Conservation (phyloP, 2,888 invertebrate species). For the Calliscelio sp. region DNA sequence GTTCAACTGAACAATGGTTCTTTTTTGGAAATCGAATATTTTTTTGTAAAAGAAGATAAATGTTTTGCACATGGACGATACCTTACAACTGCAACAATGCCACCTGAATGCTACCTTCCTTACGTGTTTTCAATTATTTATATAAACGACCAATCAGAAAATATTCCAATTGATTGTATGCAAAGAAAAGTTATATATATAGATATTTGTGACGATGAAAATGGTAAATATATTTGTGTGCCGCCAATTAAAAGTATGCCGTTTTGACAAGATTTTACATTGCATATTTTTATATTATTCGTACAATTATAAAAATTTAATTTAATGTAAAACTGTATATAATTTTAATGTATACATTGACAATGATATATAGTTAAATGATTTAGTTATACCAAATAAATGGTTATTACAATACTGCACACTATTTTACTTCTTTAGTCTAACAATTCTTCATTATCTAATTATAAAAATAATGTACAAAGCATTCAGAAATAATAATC, state of each 20-base stretch:
- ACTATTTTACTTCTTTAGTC: no score
- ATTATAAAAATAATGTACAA: no score
- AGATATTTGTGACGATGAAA: slow-evolving; percentile 1
- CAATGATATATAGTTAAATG: no score
- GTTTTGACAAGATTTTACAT: not conserved
- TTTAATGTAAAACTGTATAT: no score
- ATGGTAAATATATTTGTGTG: slow-evolving; percentile 26
- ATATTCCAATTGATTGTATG: slow-evolving; percentile 12
- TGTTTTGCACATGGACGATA: slow-evolving; percentile 22
- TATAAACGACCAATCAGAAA: slow-evolving; percentile 6
- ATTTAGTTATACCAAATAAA: no score
- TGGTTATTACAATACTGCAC: no score
- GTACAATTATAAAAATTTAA: no score
- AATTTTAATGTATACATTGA: no score
- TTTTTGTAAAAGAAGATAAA: slow-evolving; percentile 5
- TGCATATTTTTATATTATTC: no score
- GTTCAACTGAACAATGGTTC: slow-evolving; percentile 21
- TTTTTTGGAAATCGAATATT: slow-evolving; percentile 30
- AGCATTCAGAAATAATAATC: no score
- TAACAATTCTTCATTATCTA: no score
- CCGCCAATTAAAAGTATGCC: slow-evolving; percentile 33
- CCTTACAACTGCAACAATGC: slow-evolving; percentile 18
- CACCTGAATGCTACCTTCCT: not conserved
- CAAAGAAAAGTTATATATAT: slow-evolving; percentile 25
- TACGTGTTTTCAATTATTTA: not conserved